A percentile compares a stretch with the other conserved stretches of the same genome.
phyloP scores from a whole-genome alignment of 2,113 vertebrate genomes.

The Sterna hirundo region DNA sequence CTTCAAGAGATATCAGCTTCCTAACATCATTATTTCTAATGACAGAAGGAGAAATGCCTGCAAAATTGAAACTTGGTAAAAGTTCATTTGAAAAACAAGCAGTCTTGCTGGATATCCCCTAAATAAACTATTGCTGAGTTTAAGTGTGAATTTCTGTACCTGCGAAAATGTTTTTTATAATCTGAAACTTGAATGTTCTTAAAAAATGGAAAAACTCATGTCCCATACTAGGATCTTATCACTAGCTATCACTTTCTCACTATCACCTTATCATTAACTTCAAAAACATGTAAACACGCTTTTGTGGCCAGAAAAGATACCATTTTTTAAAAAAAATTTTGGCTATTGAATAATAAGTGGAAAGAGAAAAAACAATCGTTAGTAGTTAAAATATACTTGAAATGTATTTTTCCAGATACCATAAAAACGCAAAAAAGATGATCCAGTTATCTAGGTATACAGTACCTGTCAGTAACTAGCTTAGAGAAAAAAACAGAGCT shows the following conservation, averaged over 20 bases:
- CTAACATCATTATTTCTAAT: background rate
- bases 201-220: background rate
- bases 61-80: background rate
- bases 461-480: background rate
- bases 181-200: background rate
- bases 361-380: background rate
- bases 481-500: background rate
- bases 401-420: background rate
- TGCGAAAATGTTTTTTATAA: background rate
- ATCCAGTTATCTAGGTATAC: background rate
- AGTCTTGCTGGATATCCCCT: background rate
- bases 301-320: background rate
- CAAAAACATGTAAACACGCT: background rate
- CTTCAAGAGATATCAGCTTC: background rate
- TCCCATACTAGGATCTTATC: background rate
- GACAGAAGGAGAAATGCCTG: background rate
- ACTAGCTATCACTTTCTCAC: background rate
- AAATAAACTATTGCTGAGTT: background rate
- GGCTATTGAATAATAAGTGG: background rate
- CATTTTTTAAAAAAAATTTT: background rate
- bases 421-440: background rate
- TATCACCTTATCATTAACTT: background rate
- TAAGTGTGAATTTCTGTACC: background rate
- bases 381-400: background rate
- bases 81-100: background rate